Evolutionary conservation across 1,140 invertebrate genomes (phyloP).

Genomic region (Eueides isabella): DNA sequence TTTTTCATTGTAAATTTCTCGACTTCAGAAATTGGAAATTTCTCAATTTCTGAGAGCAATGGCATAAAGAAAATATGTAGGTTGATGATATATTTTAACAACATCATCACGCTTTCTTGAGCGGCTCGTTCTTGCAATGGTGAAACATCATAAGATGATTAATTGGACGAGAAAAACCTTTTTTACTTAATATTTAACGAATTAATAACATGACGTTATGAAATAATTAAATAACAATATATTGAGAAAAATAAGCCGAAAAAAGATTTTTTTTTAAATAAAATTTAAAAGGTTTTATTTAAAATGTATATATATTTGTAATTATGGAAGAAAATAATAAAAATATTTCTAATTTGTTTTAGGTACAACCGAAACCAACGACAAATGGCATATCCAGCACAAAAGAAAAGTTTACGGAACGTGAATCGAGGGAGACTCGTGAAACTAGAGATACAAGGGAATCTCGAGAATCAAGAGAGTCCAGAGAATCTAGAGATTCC

Average conservation of each 20-base stretch:
- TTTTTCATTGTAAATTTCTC: too few species aligned
- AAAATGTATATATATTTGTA: neutral
- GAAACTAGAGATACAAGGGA: slow-evolving; percentile 51
- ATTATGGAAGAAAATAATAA: too few species aligned
- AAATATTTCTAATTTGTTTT: slow-evolving; percentile 49
- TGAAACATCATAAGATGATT: slow-evolving; percentile 22
- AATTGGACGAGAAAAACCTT: neutral
- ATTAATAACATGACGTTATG: neutral
- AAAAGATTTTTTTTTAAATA: too few species aligned
- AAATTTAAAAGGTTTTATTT: too few species aligned
- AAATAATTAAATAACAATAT: too few species aligned
- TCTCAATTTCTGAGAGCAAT: slow-evolving; percentile 6
- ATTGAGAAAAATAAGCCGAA: too few species aligned
- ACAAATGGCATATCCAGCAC: slow-evolving; percentile 66
- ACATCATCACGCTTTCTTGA: slow-evolving; percentile 59
- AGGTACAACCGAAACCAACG: slow-evolving; percentile 76
- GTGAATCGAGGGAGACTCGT: slow-evolving; percentile 51
- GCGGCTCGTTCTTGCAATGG: slow-evolving; percentile 35
- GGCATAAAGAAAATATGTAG: slow-evolving; percentile 32
- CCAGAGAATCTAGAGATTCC: slow-evolving; percentile 48
- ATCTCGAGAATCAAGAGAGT: slow-evolving; percentile 47
- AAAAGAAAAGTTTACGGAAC: slow-evolving; percentile 61
- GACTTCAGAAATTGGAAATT: neutral
- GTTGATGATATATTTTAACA: slow-evolving; percentile 39
- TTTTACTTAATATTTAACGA: neutral